Base-by-base conservation (phyloP, 1,140 invertebrate species). In the Yoshiicerus persimilis region DNA sequence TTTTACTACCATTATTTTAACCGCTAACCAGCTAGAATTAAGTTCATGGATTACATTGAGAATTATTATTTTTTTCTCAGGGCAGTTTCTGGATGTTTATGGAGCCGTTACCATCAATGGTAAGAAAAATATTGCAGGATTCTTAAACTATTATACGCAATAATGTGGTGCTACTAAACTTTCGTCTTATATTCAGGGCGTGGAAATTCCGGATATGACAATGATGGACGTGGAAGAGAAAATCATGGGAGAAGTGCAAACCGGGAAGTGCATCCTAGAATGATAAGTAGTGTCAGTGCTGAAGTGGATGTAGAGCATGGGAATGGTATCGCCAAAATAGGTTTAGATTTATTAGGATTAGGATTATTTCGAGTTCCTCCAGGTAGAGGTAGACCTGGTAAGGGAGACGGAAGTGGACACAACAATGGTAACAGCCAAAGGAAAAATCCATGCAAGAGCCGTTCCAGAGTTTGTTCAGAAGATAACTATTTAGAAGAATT, bases 401-500 rank as follows among this genome's bases (percentile, higher is more conserved):
- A 30, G 16, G 75, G 16, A 38, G 25, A 66, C 25, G 75, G 75
- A 10, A 34, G 16, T 84, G 3, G 2, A 34, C 11, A 34, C 20
- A 77, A 32, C 10, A 77, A 77, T 20, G 36, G 2, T 4, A 2
- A 32, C 9, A 34, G 85, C 34, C 9, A 32, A 66, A 23, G 85
- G 66, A 86, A 34, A 25, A 70, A 86, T 64, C 32, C 39, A 6
- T 38, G 56, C 27, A 36, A 86, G 66, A 25, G 66, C 10, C 83
- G 75, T 30, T 47, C 39, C 16, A 34, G 62, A 9, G 23, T 77
- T n/a, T 88, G 87, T 38, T 39, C 36, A 10, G 39, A 41, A 41
- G 85, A 86, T 13, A 77, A 83, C 30, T 88, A 86, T 66, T 34
- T 88, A 34, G 32, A 64, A 27, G 84, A 88, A 38, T 41, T 88